A percentile compares a stretch with the other conserved stretches of the same genome.
phyloP scores from a whole-genome alignment of 2,797 vertebrate genomes.

The Acropternis orthonyx region DNA sequence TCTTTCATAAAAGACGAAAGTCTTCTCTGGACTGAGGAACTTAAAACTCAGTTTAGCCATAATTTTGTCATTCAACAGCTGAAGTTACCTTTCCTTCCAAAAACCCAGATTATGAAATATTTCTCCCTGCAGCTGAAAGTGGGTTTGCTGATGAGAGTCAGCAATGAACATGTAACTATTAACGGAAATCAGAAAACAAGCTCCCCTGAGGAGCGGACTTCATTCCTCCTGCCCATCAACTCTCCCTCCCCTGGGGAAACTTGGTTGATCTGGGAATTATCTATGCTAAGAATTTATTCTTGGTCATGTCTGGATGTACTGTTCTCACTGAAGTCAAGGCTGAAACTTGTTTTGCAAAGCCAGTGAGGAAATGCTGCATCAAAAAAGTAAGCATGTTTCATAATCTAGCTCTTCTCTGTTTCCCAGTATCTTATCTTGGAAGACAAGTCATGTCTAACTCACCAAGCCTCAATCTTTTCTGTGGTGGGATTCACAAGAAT shows the following conservation, averaged over 20 bases:
- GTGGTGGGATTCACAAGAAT: not conserved
- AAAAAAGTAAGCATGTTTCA: not conserved
- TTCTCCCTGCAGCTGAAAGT: not conserved
- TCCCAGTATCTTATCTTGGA: not conserved
- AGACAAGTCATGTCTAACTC: not conserved
- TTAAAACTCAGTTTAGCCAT: not conserved
- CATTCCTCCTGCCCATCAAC: not conserved
- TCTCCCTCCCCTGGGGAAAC: not conserved
- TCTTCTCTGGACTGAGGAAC: not conserved
- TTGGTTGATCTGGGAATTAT: conserved; percentile 32
- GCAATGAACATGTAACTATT: not conserved
- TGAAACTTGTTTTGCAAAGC: conserved; percentile 3
- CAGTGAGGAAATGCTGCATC: not conserved
- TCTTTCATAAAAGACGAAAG: not conserved
- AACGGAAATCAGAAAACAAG: not conserved
- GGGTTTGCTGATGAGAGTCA: not conserved
- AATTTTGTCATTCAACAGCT: not conserved
- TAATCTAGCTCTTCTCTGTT: not conserved
- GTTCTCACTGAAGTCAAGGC: conserved; percentile 34
- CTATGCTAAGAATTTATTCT: not conserved
- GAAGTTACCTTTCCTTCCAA: not conserved
- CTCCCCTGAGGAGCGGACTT: not conserved
- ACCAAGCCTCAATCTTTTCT: not conserved
- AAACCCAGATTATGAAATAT: not conserved
- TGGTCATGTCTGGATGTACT: not conserved